Percentiles rank a stretch among this genome's conserved stretches.
Conservation (phyloP, 2,113 vertebrate species). For the Pseudolaguvia tuberculata region DNA sequence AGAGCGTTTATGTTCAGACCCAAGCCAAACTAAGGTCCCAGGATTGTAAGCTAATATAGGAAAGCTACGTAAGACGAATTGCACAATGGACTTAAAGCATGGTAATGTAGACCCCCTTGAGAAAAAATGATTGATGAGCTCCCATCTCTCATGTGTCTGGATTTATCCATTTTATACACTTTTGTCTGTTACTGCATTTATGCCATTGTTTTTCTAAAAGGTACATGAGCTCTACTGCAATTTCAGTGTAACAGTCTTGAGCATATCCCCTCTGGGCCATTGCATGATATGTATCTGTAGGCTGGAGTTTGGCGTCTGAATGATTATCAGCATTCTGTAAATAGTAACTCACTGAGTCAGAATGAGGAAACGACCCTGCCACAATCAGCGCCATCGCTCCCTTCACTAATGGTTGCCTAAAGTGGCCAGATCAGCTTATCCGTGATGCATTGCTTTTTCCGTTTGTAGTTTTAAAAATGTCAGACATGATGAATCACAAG, state of each 20-base stretch:
- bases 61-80: conserved; percentile 62
- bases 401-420: conserved; percentile 62
- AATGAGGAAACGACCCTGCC: conserved; percentile 60
- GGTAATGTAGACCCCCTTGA: conserved; percentile 58
- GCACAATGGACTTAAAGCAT: conserved; percentile 61
- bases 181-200: conserved; percentile 22
- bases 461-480: conserved; percentile 41
- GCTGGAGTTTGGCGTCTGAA: conserved; percentile 52
- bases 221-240: conserved; percentile 28
- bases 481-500: conserved; percentile 48
- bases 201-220: conserved; percentile 14
- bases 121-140: conserved; percentile 65
- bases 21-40: conserved; percentile 60
- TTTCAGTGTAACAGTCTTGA: conserved; percentile 48
- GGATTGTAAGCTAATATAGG: conserved; percentile 65
- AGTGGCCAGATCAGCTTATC: conserved; percentile 41
- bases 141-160: conserved; percentile 39
- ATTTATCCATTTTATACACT: conserved; percentile 1
- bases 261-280: conserved; percentile 44
- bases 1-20: conserved; percentile 61
- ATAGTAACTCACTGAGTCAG: conserved; percentile 59
- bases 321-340: conserved; percentile 65
- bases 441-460: conserved; percentile 43
- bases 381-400: conserved; percentile 57
- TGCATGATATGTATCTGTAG: conserved; percentile 63